These are phyloP conservation scores for Monomorium pharaonis DNA, from an alignment of 1,140 invertebrate species.

Conservation along the genomic window DNA sequence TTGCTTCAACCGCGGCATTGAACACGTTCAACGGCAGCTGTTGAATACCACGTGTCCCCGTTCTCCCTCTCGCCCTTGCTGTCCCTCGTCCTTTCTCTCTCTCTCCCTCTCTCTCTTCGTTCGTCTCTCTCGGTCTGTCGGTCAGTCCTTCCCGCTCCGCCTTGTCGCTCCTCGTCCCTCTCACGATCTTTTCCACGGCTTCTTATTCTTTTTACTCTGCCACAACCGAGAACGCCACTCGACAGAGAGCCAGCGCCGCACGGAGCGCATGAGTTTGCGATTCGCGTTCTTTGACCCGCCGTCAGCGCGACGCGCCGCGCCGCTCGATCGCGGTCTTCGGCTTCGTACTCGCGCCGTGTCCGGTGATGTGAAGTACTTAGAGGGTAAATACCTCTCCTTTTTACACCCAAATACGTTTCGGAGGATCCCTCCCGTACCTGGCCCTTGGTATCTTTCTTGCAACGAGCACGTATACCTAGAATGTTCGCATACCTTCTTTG, in stretches of 20 bases:
- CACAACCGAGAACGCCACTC: slow-evolving; percentile 45
- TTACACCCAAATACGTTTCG: background rate
- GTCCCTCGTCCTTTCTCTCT: background rate
- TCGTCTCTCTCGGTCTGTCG: background rate
- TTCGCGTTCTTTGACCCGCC: slow-evolving; percentile 82
- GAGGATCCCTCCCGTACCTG: background rate
- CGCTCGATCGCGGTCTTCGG: slow-evolving; percentile 36
- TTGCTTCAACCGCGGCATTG: slow-evolving; percentile 82
- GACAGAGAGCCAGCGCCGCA: slow-evolving; percentile 45
- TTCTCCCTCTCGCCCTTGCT: slow-evolving; percentile 33
- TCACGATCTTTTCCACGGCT: slow-evolving; percentile 15
- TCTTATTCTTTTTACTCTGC: slow-evolving; percentile 24
- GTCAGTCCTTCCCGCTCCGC: background rate
- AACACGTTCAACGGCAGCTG: slow-evolving; percentile 85
- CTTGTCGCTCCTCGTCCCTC: slow-evolving; percentile 8
- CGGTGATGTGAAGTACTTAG: background rate
- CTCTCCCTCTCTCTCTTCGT: background rate
- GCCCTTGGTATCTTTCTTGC: no score
- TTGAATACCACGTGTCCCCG: slow-evolving; percentile 79
- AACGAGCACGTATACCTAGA: background rate
- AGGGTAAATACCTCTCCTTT: background rate
- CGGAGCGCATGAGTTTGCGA: slow-evolving; percentile 73
- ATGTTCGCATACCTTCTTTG: background rate
- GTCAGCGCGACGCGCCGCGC: slow-evolving; percentile 61
- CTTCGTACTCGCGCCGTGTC: background rate